A percentile compares a stretch with the other conserved stretches of the same genome.
These are phyloP conservation scores for Diloba caeruleocephala DNA, from an alignment of 2,888 invertebrate genomes.

Conservation along the genomic window DNA sequence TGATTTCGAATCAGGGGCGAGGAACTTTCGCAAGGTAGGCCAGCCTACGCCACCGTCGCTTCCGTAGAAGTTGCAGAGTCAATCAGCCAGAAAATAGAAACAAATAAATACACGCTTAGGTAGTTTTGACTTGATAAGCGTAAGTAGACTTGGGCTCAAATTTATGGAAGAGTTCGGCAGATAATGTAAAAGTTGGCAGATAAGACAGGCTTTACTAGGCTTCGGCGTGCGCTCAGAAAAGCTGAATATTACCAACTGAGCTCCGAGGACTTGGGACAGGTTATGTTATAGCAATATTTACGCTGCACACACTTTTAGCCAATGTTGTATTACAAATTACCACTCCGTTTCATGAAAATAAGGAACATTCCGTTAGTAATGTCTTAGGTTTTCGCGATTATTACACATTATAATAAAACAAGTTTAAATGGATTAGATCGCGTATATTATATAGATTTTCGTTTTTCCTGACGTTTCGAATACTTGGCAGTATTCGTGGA, in stretches of 20 bases:
- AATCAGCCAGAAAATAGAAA: constrained; percentile 86
- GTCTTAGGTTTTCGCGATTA: too few species aligned
- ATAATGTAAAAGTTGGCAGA: constrained; percentile 86
- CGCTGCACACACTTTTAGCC: constrained; percentile 22
- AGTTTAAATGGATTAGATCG: too few species aligned
- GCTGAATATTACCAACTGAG: constrained; percentile 72
- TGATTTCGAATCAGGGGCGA: constrained; percentile 86
- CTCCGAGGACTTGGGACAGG: constrained; percentile 62
- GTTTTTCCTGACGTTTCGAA: too few species aligned
- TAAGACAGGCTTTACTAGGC: constrained; percentile 79
- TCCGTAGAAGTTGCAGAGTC: constrained; percentile 76
- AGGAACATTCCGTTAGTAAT: constrained; percentile 1
- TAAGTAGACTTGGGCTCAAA: constrained; percentile 79
- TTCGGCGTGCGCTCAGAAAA: constrained; percentile 66
- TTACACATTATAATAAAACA: too few species aligned
- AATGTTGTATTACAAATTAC: constrained; percentile 20
- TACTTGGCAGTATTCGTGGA: too few species aligned
- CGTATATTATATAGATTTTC: too few species aligned
- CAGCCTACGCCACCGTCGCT: constrained; percentile 71
- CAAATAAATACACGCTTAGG: constrained; percentile 85
- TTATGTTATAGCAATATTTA: constrained; percentile 67
- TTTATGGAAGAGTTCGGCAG: constrained; percentile 82
- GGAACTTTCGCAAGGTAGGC: constrained; percentile 80
- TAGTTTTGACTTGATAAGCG: constrained; percentile 87
- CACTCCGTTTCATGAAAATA: constrained; percentile 3